Evolutionary conservation across 2,113 vertebrate genomes (phyloP).

Genomic region (Elaphurus davidianus): DNA sequence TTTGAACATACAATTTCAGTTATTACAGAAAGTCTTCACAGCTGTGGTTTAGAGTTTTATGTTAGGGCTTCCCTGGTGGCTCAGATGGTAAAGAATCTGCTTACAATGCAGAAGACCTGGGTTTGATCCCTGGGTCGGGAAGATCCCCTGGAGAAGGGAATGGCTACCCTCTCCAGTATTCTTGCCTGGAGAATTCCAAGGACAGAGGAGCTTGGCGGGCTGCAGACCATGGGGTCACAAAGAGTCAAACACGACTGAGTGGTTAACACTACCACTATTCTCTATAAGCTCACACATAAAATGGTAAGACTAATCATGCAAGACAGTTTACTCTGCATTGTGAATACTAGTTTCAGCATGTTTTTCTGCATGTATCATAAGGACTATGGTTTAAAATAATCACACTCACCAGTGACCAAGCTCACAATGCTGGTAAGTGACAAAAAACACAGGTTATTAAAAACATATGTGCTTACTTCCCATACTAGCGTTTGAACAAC

Average conservation of each 20-base stretch:
- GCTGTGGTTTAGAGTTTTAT: neutral
- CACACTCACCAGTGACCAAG: conserved; percentile 35
- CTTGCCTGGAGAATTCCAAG: neutral
- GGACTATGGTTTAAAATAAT: neutral
- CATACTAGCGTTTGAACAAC: conserved; percentile 34
- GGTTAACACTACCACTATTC: neutral
- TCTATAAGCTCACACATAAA: neutral
- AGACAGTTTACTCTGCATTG: neutral
- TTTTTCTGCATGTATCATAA: neutral
- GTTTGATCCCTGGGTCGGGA: neutral
- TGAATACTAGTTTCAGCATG: neutral
- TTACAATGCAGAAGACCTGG: neutral
- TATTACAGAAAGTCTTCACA: neutral
- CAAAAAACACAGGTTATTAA: neutral
- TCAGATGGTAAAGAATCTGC: neutral
- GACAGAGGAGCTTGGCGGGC: neutral
- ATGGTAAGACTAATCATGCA: neutral
- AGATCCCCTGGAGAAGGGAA: neutral
- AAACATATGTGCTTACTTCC: conserved; percentile 14
- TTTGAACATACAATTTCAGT: neutral
- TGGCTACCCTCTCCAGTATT: neutral
- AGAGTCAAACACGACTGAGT: neutral
- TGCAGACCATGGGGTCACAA: neutral
- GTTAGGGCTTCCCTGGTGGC: neutral
- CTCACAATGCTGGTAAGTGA: conserved; percentile 34